Evolutionary conservation across 1,140 invertebrate species (phyloP).

Genomic region (Aphelenchoides fujianensis): DNA sequence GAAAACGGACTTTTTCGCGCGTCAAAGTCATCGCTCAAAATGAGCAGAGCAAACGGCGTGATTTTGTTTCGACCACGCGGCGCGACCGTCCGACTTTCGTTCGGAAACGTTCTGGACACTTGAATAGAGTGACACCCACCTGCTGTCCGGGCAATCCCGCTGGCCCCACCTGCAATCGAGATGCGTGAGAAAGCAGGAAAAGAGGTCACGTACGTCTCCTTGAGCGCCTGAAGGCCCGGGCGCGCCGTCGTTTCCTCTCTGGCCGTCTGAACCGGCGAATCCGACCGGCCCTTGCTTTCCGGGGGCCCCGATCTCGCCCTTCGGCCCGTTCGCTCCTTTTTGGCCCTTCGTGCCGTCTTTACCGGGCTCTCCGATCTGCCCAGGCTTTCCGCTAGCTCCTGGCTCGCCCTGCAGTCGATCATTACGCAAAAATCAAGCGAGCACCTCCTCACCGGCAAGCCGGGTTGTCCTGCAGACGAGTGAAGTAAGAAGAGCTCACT

Average conservation of each 20-base stretch:
- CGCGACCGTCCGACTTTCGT: no score
- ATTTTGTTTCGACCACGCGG: no score
- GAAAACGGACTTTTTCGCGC: no score
- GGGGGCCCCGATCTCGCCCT: slow-evolving; percentile 14
- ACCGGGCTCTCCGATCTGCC: not conserved
- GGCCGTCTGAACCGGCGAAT: slow-evolving; percentile 22
- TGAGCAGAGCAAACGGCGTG: no score
- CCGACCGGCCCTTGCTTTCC: slow-evolving; percentile 20
- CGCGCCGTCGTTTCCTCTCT: slow-evolving; percentile 19
- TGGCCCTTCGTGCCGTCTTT: slow-evolving; percentile 19
- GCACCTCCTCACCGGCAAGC: not conserved
- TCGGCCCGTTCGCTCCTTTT: slow-evolving; percentile 17
- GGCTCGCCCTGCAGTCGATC: not conserved
- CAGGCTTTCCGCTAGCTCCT: not conserved
- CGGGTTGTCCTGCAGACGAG: not conserved
- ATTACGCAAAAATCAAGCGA: not conserved
- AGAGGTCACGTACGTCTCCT: not conserved
- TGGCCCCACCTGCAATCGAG: not conserved
- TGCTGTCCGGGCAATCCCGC: not conserved
- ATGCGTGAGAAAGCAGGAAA: not conserved
- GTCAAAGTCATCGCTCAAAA: no score
- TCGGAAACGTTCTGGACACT: no score
- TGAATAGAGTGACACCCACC: not conserved
- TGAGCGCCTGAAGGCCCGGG: not conserved
- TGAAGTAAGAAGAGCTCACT: not conserved